Evolutionary conservation across 2,113 vertebrate genomes (phyloP).

Genomic region (Apodemus speciosus): DNA sequence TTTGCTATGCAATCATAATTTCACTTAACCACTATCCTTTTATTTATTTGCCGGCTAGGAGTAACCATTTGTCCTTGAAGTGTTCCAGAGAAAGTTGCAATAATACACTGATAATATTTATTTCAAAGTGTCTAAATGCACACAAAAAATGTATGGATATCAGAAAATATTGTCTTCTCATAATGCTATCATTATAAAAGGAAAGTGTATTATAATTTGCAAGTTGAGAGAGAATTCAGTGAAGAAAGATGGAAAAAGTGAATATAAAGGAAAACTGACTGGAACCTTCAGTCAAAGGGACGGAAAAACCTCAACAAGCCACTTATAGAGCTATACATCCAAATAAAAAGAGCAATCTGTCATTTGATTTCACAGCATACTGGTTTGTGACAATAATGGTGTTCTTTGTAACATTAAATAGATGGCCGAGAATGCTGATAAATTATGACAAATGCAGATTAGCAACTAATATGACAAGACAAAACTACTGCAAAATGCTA

Average conservation of each 20-base stretch:
- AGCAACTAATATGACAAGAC: conserved; percentile 44
- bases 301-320: neutral
- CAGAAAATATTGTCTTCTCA: neutral
- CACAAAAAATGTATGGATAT: neutral
- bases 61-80: neutral
- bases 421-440: neutral
- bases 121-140: neutral
- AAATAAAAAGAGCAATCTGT: conserved; percentile 29
- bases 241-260: neutral
- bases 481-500: conserved; percentile 32
- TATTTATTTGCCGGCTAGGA: neutral
- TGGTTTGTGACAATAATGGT: conserved; percentile 42
- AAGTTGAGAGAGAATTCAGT: neutral
- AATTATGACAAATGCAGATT: conserved; percentile 49
- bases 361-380: conserved; percentile 46
- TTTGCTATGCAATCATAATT: neutral
- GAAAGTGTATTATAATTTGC: neutral
- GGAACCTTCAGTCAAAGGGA: neutral
- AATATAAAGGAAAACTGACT: neutral
- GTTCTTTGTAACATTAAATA: conserved; percentile 43
- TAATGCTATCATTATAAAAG: neutral
- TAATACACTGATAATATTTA: conserved; percentile 16
- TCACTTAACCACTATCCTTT: neutral
- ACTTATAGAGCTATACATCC: conserved; percentile 7
- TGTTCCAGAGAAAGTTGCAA: neutral